Conservation (phyloP, 2,888 invertebrate species). For the Exephanes ischioxanthus region DNA sequence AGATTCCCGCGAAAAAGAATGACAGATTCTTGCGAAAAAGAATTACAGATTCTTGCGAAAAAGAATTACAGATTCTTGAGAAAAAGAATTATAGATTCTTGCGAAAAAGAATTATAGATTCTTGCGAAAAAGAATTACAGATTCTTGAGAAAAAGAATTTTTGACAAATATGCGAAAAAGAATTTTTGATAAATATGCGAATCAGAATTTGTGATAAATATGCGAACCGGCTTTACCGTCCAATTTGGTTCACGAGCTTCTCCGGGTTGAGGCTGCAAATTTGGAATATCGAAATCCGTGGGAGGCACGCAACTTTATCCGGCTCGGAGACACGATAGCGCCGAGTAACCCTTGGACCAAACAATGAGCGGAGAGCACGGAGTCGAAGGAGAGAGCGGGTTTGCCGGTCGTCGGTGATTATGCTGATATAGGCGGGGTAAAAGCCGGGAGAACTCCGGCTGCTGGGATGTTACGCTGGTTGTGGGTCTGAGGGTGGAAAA, state of each 20-base stretch:
- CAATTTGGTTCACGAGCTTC: neutral
- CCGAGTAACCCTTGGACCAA: conserved; percentile 29
- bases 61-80: too few relatives aligned
- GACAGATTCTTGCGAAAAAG: too few relatives aligned
- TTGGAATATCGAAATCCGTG: conserved; percentile 48
- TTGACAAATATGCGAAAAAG: too few relatives aligned
- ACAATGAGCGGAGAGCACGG: conserved; percentile 8
- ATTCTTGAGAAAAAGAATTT: too few relatives aligned
- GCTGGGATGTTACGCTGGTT: conserved; percentile 18
- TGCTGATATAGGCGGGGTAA: conserved; percentile 49
- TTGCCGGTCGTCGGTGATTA: conserved; percentile 58
- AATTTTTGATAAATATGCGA: too few relatives aligned
- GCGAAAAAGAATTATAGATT: too few relatives aligned
- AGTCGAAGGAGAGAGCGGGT: conserved; percentile 21
- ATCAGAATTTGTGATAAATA: neutral
- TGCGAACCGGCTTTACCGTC: neutral
- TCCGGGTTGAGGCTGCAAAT: conserved; percentile 21
- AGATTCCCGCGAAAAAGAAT: too few relatives aligned
- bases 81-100: too few relatives aligned
- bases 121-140: too few relatives aligned
- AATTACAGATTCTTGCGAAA: too few relatives aligned
- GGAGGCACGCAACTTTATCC: conserved; percentile 37
- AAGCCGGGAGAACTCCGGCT: conserved; percentile 40
- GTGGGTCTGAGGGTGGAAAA: conserved; percentile 53
- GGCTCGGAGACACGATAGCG: conserved; percentile 21